Base-by-base conservation (phyloP, 2,113 vertebrate genomes). In the Isichthys henryi region DNA sequence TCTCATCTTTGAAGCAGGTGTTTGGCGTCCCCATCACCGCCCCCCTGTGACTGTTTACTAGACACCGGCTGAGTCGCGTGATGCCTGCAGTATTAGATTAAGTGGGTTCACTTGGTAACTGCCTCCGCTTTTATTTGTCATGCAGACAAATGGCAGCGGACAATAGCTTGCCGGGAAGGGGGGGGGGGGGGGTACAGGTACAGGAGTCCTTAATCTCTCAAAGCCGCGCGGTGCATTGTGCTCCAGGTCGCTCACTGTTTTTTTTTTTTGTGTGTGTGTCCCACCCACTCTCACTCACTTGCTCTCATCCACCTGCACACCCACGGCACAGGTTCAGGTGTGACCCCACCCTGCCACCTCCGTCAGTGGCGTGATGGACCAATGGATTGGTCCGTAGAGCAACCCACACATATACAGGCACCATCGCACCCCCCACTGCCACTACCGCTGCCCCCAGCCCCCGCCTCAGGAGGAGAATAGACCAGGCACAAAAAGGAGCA, bases 131-230 rank as follows among this genome's bases (percentile, higher is more conserved):
- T 52, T 86, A 9, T 84, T 87, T 39, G 56, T 87, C 53, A 0
- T 48, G 17, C 84, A 27, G 27, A 0, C 0, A 0, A 2, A 19
- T 2, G 43, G 88, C 23, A 13, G 39, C 21, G 43, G 2, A 1
- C 5, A 1, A 39, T 2, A 5, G 77, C 7, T 83, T 58, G 80
- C 62, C 35, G n/a, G n/a, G n/a, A 27, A n/a, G 56, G 70, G 45
- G 49, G 86, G 15, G n/a, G 23, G 23, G 45, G 49, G 2, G 19
- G 7, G 23, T 50, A 5, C 86, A 5, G 86, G 90, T 90, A 88
- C 88, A 91, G 90, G 93, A 90, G 92, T 92, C 91, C 91, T 88
- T 93, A 91, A 92, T 94, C 92, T 92, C 70, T 89, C 91, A 84
- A 91, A 89, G 91, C 92, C 89, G 89, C 53, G 66, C 89, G 23